Evolutionary conservation across 1,140 invertebrate genomes (phyloP).

Genomic region (Drosophila equinoxialis): DNA sequence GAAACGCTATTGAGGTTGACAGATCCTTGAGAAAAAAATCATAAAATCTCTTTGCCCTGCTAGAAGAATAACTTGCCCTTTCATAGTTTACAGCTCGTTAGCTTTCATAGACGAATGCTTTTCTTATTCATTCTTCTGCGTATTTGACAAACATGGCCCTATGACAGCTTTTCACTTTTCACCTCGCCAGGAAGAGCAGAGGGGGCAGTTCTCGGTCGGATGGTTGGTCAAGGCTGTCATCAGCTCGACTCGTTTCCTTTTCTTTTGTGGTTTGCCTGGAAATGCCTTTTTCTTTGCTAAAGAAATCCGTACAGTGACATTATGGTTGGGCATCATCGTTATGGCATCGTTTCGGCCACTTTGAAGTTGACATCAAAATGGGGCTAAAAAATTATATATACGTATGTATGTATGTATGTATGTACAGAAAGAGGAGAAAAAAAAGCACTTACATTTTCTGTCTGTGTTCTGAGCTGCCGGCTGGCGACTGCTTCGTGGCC

Average conservation of each 20-base stretch:
- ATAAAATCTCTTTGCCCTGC: not conserved
- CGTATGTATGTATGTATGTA: too few species aligned
- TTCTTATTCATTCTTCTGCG: slow-evolving; percentile 18
- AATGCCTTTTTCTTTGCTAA: slow-evolving; percentile 17
- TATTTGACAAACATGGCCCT: slow-evolving; percentile 52
- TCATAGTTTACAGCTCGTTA: slow-evolving; percentile 78
- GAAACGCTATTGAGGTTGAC: too few species aligned
- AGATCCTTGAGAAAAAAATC: slow-evolving; percentile 26
- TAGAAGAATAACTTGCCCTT: slow-evolving; percentile 39
- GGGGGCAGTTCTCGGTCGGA: slow-evolving; percentile 1
- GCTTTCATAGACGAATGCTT: slow-evolving; percentile 70
- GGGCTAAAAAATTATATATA: slow-evolving; percentile 1
- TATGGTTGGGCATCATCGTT: slow-evolving; percentile 43
- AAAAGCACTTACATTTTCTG: slow-evolving; percentile 41
- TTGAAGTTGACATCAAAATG: slow-evolving; percentile 52
- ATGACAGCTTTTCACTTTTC: slow-evolving; percentile 78
- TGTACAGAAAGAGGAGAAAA: slow-evolving; percentile 5
- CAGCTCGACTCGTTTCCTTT: slow-evolving; percentile 30
- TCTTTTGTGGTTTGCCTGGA: slow-evolving; percentile 31
- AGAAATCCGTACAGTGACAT: slow-evolving; percentile 14
- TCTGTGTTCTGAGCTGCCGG: slow-evolving; percentile 17
- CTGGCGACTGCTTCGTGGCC: slow-evolving; percentile 3
- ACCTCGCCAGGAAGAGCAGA: slow-evolving; percentile 27
- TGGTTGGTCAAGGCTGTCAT: slow-evolving; percentile 63
- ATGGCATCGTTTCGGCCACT: slow-evolving; percentile 66